These are phyloP conservation scores for Bujurquina vittata DNA, from an alignment of 2,113 vertebrate species.

Conservation along the genomic window DNA sequence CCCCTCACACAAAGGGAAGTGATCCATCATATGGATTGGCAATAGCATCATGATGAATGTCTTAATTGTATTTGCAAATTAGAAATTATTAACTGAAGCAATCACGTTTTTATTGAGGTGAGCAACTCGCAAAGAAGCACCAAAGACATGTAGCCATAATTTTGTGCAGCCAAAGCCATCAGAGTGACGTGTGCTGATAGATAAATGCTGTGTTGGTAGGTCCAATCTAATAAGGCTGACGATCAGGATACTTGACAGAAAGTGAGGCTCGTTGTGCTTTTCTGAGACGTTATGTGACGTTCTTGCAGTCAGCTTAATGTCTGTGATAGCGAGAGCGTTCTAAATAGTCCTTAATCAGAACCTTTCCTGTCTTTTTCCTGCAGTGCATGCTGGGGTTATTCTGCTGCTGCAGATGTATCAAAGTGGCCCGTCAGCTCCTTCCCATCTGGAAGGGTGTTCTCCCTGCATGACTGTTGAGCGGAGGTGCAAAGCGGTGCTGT, in stretches of 20 bases:
- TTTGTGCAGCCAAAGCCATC: too few species aligned
- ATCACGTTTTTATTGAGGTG: background rate
- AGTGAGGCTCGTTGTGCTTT: background rate
- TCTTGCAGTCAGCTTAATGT: background rate
- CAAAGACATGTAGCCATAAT: background rate
- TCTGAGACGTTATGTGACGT: background rate
- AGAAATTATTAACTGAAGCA: background rate
- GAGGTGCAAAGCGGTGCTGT: background rate
- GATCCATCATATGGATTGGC: background rate
- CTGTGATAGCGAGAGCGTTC: background rate
- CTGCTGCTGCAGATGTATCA: background rate
- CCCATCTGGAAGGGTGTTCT: background rate
- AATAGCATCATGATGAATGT: background rate
- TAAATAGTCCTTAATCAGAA: background rate
- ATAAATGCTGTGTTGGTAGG: background rate
- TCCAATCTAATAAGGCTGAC: background rate
- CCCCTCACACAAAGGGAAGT: background rate
- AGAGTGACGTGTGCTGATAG: accelerated
- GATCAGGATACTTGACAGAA: accelerated
- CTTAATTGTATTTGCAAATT: background rate
- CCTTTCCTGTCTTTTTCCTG: background rate
- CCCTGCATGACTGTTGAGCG: background rate
- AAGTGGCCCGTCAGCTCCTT: slow-evolving; percentile 3
- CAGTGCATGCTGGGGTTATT: background rate
- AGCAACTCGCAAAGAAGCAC: background rate